Conservation (phyloP, 2,888 invertebrate genomes). For the Halocaridina rubra region DNA sequence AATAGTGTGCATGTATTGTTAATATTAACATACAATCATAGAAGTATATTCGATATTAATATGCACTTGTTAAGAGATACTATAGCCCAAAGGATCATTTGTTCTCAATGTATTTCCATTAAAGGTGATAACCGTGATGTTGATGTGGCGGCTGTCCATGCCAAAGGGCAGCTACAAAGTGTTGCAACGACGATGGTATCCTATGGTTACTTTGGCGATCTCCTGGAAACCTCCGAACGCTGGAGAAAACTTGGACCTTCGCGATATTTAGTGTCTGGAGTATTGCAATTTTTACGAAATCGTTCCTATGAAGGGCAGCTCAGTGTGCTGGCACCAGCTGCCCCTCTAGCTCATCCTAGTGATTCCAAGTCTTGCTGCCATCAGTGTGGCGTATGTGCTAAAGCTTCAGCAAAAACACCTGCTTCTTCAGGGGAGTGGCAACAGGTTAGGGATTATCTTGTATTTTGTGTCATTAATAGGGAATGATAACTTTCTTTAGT, state of each 20-base stretch:
- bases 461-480: too few species aligned
- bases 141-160: constrained; percentile 81
- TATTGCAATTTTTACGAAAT: constrained; percentile 40
- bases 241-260: constrained; percentile 88
- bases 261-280: constrained; percentile 82
- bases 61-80: too few species aligned
- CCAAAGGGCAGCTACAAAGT: constrained; percentile 73
- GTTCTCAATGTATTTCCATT: too few species aligned
- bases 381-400: constrained; percentile 40
- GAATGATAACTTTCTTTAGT: too few species aligned
- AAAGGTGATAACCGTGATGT: constrained; percentile 77
- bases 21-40: too few species aligned
- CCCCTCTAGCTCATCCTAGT: constrained; percentile 16
- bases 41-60: too few species aligned
- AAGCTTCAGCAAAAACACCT: constrained; percentile 69
- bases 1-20: too few species aligned
- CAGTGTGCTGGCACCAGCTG: constrained; percentile 26
- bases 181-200: constrained; percentile 83
- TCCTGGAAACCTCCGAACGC: constrained; percentile 81
- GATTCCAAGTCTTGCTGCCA: constrained; percentile 26
- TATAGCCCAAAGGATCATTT: too few species aligned
- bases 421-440: constrained; percentile 81
- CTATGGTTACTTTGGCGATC: constrained; percentile 88
- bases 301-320: constrained; percentile 66
- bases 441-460: constrained; percentile 82